Base-by-base conservation (phyloP, 2,888 invertebrate species). In the Dicyrtoma fusca region DNA sequence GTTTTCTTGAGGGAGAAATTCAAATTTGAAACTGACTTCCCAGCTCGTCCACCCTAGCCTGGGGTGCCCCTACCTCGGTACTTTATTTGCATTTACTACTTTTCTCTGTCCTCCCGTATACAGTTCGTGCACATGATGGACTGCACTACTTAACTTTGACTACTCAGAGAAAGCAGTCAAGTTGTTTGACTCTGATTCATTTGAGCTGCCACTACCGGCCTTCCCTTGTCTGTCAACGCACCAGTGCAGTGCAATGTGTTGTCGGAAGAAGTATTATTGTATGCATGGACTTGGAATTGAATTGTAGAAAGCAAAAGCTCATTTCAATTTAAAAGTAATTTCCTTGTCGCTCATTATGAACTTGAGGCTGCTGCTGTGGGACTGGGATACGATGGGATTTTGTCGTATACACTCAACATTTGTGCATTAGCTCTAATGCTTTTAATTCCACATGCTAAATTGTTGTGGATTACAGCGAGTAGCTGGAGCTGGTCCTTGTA, bases 311-410 rank as follows among this genome's bases (percentile, higher is more conserved):
- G 14, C 23, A 25, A 57, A n/a, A 21, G 53, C 19, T 17, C 14
- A 49, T 49, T 49, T 49, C 49, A 49, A 49, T 49, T 49, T 49
- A 49, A 49, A 49, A 49, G 49, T 49, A 49, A 49, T 49, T 49
- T 34, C 34, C 34, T 34, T 34, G 34, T 34, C 34, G 34, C 3
- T 34, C 34, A 34, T 34, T 34, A 34, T 34, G 34, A 34, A 8
- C 34, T 34, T 34, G 34, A 34, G 34, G 34, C 34, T 34, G 4
- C 34, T 34, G 34, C 34, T 5, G 34, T 34, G 34, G 8, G 4
- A 8, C 8, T 34, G 34, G 3, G 4, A 34, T 34, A 34, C 34
- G 34, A 5, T 34, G 34, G 3, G 4, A 34, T 34, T 34, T 34
- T 34, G 34, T 34, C 8, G 34, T 34, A 34, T 8, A 34, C 34